These are phyloP conservation scores for Zapus hudsonius DNA, from an alignment of 2,113 vertebrate genomes.

Conservation along the genomic window DNA sequence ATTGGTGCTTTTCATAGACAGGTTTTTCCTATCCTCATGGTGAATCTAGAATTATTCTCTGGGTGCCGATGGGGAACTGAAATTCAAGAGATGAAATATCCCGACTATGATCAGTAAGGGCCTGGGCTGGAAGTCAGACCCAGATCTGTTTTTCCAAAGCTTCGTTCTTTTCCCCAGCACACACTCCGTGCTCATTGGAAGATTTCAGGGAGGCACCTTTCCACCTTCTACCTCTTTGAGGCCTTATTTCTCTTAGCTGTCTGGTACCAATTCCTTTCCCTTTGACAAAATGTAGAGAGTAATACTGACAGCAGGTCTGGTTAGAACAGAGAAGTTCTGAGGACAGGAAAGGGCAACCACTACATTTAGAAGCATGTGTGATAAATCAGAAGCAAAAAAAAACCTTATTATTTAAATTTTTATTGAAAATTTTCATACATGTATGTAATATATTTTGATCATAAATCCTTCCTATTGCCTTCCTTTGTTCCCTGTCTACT, in stretches of 20 bases:
- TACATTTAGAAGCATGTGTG: background rate
- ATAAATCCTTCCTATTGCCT: too few species aligned
- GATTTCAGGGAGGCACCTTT: background rate
- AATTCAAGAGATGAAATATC: slow-evolving; percentile 1
- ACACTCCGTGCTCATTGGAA: background rate
- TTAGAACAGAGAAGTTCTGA: background rate
- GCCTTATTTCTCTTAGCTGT: background rate
- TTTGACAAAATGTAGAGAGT: slow-evolving; percentile 10
- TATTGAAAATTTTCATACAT: too few species aligned
- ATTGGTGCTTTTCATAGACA: background rate
- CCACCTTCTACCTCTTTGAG: background rate
- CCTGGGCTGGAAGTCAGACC: slow-evolving; percentile 42
- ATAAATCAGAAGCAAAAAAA: slow-evolving; percentile 34
- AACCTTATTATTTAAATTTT: background rate
- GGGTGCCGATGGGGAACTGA: background rate
- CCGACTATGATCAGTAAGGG: slow-evolving; percentile 19
- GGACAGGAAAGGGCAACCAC: background rate
- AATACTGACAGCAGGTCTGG: background rate
- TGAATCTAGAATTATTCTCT: background rate
- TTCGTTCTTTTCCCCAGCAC: background rate
- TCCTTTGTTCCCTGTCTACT: too few species aligned
- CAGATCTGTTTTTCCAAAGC: background rate
- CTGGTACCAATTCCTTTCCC: background rate
- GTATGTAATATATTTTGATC: too few species aligned
- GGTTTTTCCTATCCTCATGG: background rate